Base-by-base conservation (phyloP, 2,888 invertebrate species). In the Leptopilina syphax region DNA sequence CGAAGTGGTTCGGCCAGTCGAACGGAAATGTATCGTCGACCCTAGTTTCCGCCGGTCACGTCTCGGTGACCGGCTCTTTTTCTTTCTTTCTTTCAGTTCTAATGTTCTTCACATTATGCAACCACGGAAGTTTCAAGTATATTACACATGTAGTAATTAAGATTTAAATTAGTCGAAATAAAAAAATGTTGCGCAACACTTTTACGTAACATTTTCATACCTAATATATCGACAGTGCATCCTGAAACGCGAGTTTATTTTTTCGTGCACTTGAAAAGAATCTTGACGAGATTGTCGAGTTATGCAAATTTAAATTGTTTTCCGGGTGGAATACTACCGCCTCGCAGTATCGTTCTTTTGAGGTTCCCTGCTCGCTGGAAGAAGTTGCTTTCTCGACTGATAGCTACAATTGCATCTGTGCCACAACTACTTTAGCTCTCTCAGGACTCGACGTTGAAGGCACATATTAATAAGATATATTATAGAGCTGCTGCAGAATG, bases 11-110 rank as follows among this genome's bases (percentile, higher is more conserved):
- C 83, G 77, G 76, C 83, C 81, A 83, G 80, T 81, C 83, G 81
- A 83, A 83, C 87, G 88, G 88, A 88, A 88, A 88, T 85, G 87
- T 86, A 87, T 84, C 86, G 87, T 86, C 87, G 85, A 84, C 83
- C 86, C 82, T 84, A 86, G 87, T 87, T 89, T 89, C 89, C 89
- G 88, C 83, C 77, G 86, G 88, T 88, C 88, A 88, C 89, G 89
- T 86, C 84, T 88, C 86, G 86, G 80, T 86, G 18, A 18, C 18
- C 18, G 18, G 89, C 85, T 80, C 86, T 85, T 85, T 73, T 88
- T 83, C 86, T 85, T 85, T 81, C 83, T 81, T 77, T 81, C 73
- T 73, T 65, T 81, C 82, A 79, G 79, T 84, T 80, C 83, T 79
- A 18, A 18, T 18, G 66, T 78, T 47, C 34, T 41, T 70, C 18